Conservation (phyloP, 1,140 invertebrate species). For the Pseudomyrmex gracilis region DNA sequence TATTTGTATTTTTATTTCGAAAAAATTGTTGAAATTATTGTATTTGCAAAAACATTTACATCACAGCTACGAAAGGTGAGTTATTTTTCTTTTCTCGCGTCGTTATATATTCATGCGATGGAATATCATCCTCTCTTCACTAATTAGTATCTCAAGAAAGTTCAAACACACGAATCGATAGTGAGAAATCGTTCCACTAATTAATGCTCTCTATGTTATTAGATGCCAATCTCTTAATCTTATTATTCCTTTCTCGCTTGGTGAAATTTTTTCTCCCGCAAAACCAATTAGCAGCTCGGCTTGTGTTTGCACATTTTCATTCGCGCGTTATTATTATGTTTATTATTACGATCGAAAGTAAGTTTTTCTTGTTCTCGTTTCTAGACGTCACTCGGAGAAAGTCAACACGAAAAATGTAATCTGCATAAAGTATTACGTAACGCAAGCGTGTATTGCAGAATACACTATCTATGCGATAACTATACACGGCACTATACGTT, state of each 20-base stretch:
- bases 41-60: background rate
- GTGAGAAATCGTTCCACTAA: constrained; percentile 22
- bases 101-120: background rate
- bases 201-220: constrained; percentile 50
- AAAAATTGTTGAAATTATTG: background rate
- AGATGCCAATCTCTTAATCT: background rate
- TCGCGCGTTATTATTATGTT: background rate
- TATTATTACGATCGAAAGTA: background rate
- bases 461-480: constrained; percentile 62
- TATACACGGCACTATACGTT: constrained; percentile 10
- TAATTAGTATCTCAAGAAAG: constrained; percentile 38
- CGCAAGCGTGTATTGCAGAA: background rate
- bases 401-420: background rate
- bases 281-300: constrained; percentile 45
- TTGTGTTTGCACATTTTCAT: constrained; percentile 1
- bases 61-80: background rate
- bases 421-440: background rate
- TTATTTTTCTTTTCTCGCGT: background rate
- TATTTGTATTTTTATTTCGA: background rate
- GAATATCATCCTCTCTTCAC: background rate
- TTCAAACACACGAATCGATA: constrained; percentile 29
- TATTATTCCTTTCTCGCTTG: background rate
- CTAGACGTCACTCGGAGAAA: too few species aligned
- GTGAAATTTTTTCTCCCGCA: background rate
- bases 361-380: background rate